A percentile compares a stretch with the other conserved stretches of the same genome.
These are phyloP conservation scores for Paraplagusia blochii DNA, from an alignment of 2,113 vertebrate genomes.

Conservation along the genomic window DNA sequence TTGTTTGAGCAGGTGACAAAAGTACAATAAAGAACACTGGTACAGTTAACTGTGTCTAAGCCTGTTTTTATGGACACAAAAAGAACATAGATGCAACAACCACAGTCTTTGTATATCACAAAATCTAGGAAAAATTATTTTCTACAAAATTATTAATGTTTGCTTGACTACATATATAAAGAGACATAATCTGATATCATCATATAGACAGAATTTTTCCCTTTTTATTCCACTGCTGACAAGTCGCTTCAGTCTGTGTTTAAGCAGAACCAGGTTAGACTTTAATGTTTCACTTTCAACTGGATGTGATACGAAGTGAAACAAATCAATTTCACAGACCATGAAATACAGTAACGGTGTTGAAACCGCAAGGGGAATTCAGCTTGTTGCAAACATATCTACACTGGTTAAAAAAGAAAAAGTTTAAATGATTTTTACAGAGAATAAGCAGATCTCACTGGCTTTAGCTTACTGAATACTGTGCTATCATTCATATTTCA, in stretches of 20 bases:
- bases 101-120: constrained; percentile 48
- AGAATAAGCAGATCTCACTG: constrained; percentile 48
- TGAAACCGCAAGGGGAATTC: constrained; percentile 70
- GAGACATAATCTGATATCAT: constrained; percentile 45
- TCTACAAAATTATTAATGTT: constrained; percentile 58
- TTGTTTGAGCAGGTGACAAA: constrained; percentile 73
- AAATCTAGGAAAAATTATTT: constrained; percentile 39
- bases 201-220: constrained; percentile 35
- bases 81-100: constrained; percentile 64
- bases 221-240: constrained; percentile 24
- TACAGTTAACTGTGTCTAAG: constrained; percentile 68
- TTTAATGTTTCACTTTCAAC: constrained; percentile 62
- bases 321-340: constrained; percentile 74
- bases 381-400: constrained; percentile 54
- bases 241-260: constrained; percentile 56
- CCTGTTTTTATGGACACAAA: constrained; percentile 59
- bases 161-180: constrained; percentile 49
- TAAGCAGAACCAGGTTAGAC: constrained; percentile 62
- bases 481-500: constrained; percentile 41
- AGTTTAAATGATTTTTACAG: constrained; percentile 50
- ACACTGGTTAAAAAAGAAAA: constrained; percentile 49
- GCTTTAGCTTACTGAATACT: constrained; percentile 51
- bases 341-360: constrained; percentile 70
- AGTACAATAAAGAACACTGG: constrained; percentile 67
- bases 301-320: constrained; percentile 73